A percentile compares a stretch with the other conserved stretches of the same genome.
phyloP scores from a whole-genome alignment of 2,113 vertebrate species.

The Cinclus cinclus region DNA sequence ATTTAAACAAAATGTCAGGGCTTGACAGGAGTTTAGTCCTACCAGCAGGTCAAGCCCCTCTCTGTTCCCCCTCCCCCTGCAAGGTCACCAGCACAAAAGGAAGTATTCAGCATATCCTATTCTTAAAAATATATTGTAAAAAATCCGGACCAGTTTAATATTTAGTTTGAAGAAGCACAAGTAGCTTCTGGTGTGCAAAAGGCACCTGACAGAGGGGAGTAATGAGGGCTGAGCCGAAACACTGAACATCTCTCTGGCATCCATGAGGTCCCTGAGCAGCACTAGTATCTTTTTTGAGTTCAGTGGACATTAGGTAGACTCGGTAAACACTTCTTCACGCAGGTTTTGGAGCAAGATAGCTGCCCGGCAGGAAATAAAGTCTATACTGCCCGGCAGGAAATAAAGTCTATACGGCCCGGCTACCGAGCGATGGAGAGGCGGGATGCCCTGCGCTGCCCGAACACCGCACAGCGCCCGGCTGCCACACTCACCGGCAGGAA shows the following conservation, averaged over 20 bases:
- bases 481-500: not conserved
- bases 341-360: not conserved
- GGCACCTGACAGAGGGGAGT: not conserved
- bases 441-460: not conserved
- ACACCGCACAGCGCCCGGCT: not conserved
- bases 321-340: not conserved
- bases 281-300: not conserved
- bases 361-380: not conserved
- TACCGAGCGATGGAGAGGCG: fast-evolving
- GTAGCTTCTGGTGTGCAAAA: not conserved
- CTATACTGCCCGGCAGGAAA: not conserved
- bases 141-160: not conserved
- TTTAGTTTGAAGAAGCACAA: not conserved
- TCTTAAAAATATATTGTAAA: not conserved
- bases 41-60: not conserved
- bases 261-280: fast-evolving
- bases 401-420: not conserved
- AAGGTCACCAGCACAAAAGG: constrained; percentile 20
- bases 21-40: not conserved
- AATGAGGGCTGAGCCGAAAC: not conserved
- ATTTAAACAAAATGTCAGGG: constrained; percentile 13
- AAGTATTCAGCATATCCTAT: constrained; percentile 25
- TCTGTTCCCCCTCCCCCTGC: not conserved
- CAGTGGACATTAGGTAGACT: not conserved
- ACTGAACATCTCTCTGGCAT: not conserved